These are phyloP conservation scores for Argyrosomus regius DNA, from an alignment of 2,797 vertebrate species.

Conservation along the genomic window DNA sequence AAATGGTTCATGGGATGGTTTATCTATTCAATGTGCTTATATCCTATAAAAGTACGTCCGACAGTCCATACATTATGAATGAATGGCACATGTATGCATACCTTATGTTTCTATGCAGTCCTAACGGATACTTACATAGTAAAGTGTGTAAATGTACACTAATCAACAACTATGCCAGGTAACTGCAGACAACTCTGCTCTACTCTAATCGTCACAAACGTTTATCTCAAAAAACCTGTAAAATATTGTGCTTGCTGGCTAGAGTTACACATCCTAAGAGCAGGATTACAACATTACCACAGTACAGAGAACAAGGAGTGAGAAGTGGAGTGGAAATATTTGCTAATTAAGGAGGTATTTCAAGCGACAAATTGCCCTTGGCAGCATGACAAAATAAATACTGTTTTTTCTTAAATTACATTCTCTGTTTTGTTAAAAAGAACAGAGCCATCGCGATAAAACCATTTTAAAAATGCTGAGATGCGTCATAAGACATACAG, in stretches of 20 bases:
- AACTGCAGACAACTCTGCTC: conserved; percentile 59
- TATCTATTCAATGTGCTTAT: conserved; percentile 61
- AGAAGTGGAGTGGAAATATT: conserved; percentile 58
- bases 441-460: conserved; percentile 68
- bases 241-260: conserved; percentile 80
- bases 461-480: conserved; percentile 70
- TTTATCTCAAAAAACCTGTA: conserved; percentile 65
- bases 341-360: conserved; percentile 75
- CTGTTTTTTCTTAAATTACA: conserved; percentile 65
- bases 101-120: conserved; percentile 62
- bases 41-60: conserved; percentile 60
- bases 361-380: conserved; percentile 72
- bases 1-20: conserved; percentile 41
- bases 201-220: conserved; percentile 75
- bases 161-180: conserved; percentile 68
- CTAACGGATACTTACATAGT: conserved; percentile 62
- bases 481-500: conserved; percentile 77
- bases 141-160: conserved; percentile 77
- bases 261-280: conserved; percentile 70
- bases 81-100: conserved; percentile 68
- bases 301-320: conserved; percentile 68
- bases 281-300: conserved; percentile 76
- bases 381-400: conserved; percentile 81
- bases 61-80: conserved; percentile 47
- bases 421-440: conserved; percentile 55